Percentiles rank a stretch among this genome's conserved stretches.
phyloP scores from a whole-genome alignment of 1,140 invertebrate species.

The Potamilus streckersoni region DNA sequence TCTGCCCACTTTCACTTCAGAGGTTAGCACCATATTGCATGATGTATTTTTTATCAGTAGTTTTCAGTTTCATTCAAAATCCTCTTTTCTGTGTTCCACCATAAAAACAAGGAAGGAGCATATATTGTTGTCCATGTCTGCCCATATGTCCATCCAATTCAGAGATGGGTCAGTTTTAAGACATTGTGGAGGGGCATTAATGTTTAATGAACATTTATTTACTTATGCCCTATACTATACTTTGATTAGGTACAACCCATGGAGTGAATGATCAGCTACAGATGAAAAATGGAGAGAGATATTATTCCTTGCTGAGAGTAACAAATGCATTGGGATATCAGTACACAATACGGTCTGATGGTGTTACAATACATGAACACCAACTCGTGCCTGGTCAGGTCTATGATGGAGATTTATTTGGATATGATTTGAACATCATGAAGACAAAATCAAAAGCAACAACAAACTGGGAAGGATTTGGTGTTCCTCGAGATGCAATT shows the following conservation, averaged over 20 bases:
- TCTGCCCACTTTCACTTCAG: too few relatives aligned
- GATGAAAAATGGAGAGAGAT: constrained; percentile 31
- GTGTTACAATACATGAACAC: constrained; percentile 35
- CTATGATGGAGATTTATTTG: constrained; percentile 37
- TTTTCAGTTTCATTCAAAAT: too few relatives aligned
- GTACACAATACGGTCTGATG: constrained; percentile 38
- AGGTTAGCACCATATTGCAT: too few relatives aligned
- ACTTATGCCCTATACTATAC: too few relatives aligned
- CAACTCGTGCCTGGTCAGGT: constrained; percentile 44
- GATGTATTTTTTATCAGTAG: too few relatives aligned
- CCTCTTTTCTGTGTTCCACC: too few relatives aligned
- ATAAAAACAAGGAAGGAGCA: too few relatives aligned
- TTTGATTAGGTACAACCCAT: constrained; percentile 27
- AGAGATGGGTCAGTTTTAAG: too few relatives aligned
- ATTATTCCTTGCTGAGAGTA: constrained; percentile 36
- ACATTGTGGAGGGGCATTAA: too few relatives aligned
- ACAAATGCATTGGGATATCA: constrained; percentile 32
- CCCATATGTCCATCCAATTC: too few relatives aligned
- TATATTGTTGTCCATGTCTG: too few relatives aligned
- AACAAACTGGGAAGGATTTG: constrained; percentile 49
- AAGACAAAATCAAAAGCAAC: constrained; percentile 24
- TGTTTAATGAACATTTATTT: too few relatives aligned
- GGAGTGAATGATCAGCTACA: constrained; percentile 32
- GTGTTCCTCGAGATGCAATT: background rate
- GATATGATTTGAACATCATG: constrained; percentile 35